Evolutionary conservation across 1,140 invertebrate species (phyloP).

Genomic region (Danaus plexippus): DNA sequence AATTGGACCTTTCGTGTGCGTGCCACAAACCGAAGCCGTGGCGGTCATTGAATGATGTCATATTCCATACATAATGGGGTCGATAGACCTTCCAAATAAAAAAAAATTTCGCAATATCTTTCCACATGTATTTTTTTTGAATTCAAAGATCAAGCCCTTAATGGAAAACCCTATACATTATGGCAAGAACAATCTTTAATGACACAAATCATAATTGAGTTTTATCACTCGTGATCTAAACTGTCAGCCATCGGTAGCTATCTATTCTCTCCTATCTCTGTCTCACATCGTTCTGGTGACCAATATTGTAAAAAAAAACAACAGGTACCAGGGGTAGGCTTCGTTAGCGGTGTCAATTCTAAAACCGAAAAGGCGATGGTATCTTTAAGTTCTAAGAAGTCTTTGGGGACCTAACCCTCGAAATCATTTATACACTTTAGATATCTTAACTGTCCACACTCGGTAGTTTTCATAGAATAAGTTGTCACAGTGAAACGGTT

Average conservation of each 20-base stretch:
- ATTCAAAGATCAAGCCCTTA: too few relatives aligned
- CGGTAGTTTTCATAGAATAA: slow-evolving; percentile 39
- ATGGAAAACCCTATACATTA: slow-evolving; percentile 9
- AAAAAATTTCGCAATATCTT: too few relatives aligned
- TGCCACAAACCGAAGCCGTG: too few relatives aligned
- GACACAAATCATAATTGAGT: slow-evolving; percentile 28
- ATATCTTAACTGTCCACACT: slow-evolving; percentile 63
- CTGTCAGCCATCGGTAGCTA: slow-evolving; percentile 49
- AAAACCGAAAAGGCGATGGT: slow-evolving; percentile 55
- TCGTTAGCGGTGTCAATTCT: slow-evolving; percentile 55
- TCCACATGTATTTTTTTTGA: too few relatives aligned
- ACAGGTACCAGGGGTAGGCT: slow-evolving; percentile 47
- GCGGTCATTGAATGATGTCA: too few relatives aligned
- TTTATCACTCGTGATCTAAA: slow-evolving; percentile 27
- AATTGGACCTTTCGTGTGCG: too few relatives aligned
- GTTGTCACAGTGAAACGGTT: slow-evolving; percentile 37
- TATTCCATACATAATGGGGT: too few relatives aligned
- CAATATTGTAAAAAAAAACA: slow-evolving; percentile 39
- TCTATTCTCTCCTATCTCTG: slow-evolving; percentile 54
- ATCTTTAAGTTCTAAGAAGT: slow-evolving; percentile 58
- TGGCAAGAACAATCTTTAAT: slow-evolving; percentile 18
- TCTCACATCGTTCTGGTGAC: slow-evolving; percentile 43
- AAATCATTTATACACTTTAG: slow-evolving; percentile 43
- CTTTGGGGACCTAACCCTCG: slow-evolving; percentile 28
- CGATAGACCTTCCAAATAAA: too few relatives aligned